Percentiles rank a stretch among this genome's conserved stretches.
Conservation (phyloP, 2,797 vertebrate species). For the Simalia tracyae region DNA sequence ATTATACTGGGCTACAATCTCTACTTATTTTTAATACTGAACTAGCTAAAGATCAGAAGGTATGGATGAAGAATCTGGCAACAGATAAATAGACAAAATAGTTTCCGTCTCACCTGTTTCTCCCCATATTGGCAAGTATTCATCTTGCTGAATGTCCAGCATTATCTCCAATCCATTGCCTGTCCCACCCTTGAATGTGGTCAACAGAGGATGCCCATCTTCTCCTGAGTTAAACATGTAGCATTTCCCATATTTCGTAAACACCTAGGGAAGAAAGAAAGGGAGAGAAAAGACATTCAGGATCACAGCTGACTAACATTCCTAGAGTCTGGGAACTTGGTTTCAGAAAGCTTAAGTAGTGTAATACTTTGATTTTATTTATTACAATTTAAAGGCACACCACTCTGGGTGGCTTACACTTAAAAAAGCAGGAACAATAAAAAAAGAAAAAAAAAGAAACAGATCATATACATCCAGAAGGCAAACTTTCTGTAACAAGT, state of each 20-base stretch:
- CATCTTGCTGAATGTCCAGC: slow-evolving; percentile 98
- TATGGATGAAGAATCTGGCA: background rate
- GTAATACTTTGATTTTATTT: background rate
- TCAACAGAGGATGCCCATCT: slow-evolving; percentile 91
- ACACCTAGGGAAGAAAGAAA: slow-evolving; percentile 79
- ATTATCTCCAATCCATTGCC: slow-evolving; percentile 98
- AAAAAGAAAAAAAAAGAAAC: background rate
- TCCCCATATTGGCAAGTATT: slow-evolving; percentile 97
- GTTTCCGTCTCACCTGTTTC: slow-evolving; percentile 83
- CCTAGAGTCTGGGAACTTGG: background rate
- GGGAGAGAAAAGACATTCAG: slow-evolving; percentile 15
- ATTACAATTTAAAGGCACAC: background rate
- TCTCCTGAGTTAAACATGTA: slow-evolving; percentile 98
- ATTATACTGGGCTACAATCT: background rate
- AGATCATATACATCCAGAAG: background rate
- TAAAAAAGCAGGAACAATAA: background rate
- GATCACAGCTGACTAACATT: fast-evolving
- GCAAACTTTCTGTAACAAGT: background rate
- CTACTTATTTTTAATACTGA: background rate
- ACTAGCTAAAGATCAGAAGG: background rate
- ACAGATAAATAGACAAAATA: background rate
- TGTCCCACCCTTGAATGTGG: slow-evolving; percentile 96
- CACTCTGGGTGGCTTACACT: background rate
- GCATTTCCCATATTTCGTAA: slow-evolving; percentile 98
- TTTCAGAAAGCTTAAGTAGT: background rate